phyloP scores from a whole-genome alignment of 1,140 invertebrate species.

The Sycophaga agraensis region DNA sequence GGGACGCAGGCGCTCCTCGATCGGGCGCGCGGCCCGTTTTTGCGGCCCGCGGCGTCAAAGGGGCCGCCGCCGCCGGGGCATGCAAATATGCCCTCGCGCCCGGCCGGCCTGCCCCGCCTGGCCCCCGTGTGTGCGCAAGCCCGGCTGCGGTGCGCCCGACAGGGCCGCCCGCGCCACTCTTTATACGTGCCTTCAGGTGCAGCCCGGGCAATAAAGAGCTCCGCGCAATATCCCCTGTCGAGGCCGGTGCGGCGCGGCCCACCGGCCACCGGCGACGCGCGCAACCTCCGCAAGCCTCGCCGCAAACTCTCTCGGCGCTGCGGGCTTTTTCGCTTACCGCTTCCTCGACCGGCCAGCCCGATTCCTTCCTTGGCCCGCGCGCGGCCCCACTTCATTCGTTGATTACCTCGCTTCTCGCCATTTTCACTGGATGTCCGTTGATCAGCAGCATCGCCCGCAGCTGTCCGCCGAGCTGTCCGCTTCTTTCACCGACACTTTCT shows the following conservation, averaged over 20 bases:
- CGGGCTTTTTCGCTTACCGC: no score
- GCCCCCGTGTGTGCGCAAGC: not conserved
- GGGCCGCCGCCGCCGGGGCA: no score
- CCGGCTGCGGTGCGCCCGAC: slow-evolving; percentile 24
- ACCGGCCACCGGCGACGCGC: no score
- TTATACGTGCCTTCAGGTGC: slow-evolving; percentile 46
- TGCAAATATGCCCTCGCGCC: no score
- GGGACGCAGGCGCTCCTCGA: not conserved
- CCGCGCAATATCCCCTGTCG: slow-evolving; percentile 36
- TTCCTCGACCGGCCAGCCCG: not conserved
- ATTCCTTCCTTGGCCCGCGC: not conserved
- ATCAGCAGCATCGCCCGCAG: no score
- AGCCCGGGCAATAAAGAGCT: slow-evolving; percentile 49
- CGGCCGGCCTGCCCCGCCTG: not conserved
- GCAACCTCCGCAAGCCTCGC: no score
- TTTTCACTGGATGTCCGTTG: no score
- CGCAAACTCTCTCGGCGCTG: no score
- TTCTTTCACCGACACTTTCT: no score
- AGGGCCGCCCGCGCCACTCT: slow-evolving; percentile 44
- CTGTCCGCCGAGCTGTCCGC: no score
- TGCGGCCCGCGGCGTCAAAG: no score
- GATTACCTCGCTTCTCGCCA: not conserved
- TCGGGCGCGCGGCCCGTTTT: slow-evolving; percentile 27
- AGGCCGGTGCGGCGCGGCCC: no score
- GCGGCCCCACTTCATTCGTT: not conserved